These are phyloP conservation scores for Nothobranchius kuhntae DNA, from an alignment of 2,113 vertebrate species.

Conservation along the genomic window DNA sequence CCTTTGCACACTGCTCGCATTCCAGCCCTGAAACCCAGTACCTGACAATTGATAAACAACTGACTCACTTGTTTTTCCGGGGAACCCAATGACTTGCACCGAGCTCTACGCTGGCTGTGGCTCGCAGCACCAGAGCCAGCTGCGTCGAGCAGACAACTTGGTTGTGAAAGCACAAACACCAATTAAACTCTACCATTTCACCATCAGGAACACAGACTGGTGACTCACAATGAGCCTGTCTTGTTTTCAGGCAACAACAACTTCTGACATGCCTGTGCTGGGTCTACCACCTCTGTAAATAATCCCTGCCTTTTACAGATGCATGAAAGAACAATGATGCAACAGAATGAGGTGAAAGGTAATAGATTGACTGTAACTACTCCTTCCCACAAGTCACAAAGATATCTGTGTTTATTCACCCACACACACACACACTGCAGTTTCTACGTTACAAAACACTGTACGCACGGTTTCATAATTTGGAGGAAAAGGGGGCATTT, in stretches of 20 bases:
- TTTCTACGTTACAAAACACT: neutral
- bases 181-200: conserved; percentile 71
- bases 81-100: conserved; percentile 71
- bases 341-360: conserved; percentile 57
- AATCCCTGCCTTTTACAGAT: conserved; percentile 42
- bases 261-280: conserved; percentile 57
- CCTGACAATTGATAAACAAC: conserved; percentile 85
- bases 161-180: conserved; percentile 65
- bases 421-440: neutral
- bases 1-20: conserved; percentile 80
- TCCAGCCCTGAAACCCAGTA: conserved; percentile 80
- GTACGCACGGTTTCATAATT: neutral
- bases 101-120: conserved; percentile 35
- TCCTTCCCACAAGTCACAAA: neutral
- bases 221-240: conserved; percentile 49
- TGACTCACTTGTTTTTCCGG: conserved; percentile 82
- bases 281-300: conserved; percentile 51
- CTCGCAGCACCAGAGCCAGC: conserved; percentile 44
- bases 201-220: conserved; percentile 46
- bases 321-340: conserved; percentile 36
- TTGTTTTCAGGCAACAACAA: conserved; percentile 57
- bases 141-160: conserved; percentile 40
- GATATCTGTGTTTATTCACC: conserved; percentile 14
- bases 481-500: neutral
- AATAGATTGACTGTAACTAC: conserved; percentile 37